Percentiles rank a stretch among this genome's conserved stretches.
Conservation (phyloP, 1,140 invertebrate genomes). For the Episyrphus balteatus region DNA sequence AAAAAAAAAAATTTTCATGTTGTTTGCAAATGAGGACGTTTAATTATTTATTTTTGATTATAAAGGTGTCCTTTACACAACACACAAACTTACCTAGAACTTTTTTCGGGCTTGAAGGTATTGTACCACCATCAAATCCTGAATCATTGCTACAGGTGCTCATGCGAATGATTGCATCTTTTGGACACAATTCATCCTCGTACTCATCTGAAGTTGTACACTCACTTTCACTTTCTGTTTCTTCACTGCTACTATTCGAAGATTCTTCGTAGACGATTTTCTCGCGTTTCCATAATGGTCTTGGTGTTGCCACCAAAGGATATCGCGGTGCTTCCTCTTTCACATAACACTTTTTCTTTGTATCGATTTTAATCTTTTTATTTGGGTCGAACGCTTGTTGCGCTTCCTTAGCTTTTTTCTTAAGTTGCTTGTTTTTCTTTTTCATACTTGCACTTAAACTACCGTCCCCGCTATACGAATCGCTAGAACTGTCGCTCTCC, state of each 20-base stretch:
- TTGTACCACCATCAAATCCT: slow-evolving; percentile 35
- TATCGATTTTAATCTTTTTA: slow-evolving; percentile 35
- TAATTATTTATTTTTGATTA: no score
- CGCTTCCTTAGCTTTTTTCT: slow-evolving; percentile 19
- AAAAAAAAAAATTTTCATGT: no score
- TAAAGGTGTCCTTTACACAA: not conserved
- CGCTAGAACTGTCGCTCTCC: slow-evolving; percentile 17
- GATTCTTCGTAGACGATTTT: slow-evolving; percentile 29
- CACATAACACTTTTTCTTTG: slow-evolving; percentile 35
- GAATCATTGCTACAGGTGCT: slow-evolving; percentile 39
- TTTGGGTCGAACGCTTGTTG: slow-evolving; percentile 27
- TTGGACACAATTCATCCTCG: slow-evolving; percentile 11
- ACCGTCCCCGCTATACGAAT: slow-evolving; percentile 28
- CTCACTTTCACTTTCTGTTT: slow-evolving; percentile 26
- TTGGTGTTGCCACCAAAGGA: slow-evolving; percentile 44
- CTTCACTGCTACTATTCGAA: slow-evolving; percentile 10
- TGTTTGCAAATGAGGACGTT: no score
- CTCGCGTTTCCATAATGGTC: slow-evolving; percentile 43
- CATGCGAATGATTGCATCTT: slow-evolving; percentile 31
- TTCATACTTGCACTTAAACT: slow-evolving; percentile 32
- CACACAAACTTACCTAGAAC: slow-evolving; percentile 32
- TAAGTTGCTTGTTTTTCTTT: slow-evolving; percentile 26
- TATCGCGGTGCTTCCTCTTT: slow-evolving; percentile 43
- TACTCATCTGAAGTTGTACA: slow-evolving; percentile 20
- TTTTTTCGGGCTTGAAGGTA: slow-evolving; percentile 36